Conservation (phyloP, 1,140 invertebrate genomes). For the Ips nitidus region DNA sequence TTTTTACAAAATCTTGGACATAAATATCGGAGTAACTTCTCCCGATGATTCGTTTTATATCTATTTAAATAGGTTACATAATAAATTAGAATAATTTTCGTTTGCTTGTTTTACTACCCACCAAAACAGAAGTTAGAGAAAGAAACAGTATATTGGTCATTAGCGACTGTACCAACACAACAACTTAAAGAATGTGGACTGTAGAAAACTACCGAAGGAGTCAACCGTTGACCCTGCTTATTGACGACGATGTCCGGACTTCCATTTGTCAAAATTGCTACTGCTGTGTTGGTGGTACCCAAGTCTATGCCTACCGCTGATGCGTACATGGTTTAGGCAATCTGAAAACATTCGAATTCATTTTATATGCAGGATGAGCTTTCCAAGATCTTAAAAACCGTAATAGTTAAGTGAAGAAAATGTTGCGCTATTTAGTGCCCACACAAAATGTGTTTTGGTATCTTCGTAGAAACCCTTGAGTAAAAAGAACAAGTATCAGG, state of each 20-base stretch:
- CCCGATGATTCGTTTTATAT: conserved; percentile 26
- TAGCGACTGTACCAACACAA: conserved; percentile 64
- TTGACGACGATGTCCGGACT: conserved; percentile 89
- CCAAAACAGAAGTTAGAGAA: conserved; percentile 11
- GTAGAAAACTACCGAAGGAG: conserved; percentile 65
- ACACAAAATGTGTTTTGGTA: too few relatives aligned
- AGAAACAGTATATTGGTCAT: conserved; percentile 6
- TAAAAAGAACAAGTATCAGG: too few relatives aligned
- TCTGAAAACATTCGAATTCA: background rate
- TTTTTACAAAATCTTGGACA: conserved; percentile 13
- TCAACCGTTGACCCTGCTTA: conserved; percentile 85
- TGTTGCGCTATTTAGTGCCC: too few relatives aligned
- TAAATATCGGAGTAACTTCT: conserved; percentile 21
- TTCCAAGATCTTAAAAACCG: too few relatives aligned
- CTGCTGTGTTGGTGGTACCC: conserved; percentile 78
- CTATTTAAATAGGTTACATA: conserved; percentile 2
- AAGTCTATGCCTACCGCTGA: conserved; percentile 66
- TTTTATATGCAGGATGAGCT: too few relatives aligned
- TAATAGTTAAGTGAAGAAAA: too few relatives aligned
- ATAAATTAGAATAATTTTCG: background rate
- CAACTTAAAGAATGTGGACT: conserved; percentile 59
- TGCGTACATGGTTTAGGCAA: background rate
- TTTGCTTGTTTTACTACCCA: conserved; percentile 19
- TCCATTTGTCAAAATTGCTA: conserved; percentile 76
- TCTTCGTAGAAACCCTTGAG: too few relatives aligned